Evolutionary conservation across 2,888 invertebrate genomes (phyloP), one percentile per base, ranked within the genome.

Genomic region (Drosophila aldrichi): DNA sequence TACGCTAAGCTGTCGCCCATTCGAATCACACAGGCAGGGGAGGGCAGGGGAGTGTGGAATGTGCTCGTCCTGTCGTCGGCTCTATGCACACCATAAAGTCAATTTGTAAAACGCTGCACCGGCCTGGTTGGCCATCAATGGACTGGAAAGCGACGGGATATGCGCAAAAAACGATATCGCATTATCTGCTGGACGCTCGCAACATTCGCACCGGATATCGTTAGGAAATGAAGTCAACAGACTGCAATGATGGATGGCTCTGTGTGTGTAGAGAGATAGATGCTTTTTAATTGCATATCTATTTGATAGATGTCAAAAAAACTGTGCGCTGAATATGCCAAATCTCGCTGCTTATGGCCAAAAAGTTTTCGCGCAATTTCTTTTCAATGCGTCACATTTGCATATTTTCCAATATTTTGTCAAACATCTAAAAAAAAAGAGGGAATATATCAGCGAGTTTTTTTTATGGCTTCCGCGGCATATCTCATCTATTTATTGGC

Each of bases 81-180:
- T 43, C 38, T 46, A 32, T 43, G 74, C 54, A 62, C 59, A 75
- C 69, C 81, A 80, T 74, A 81, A 88, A 85, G 88, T 88, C 81
- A 85, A 86, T 88, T 85, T 85, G 72, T 73, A 76, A 82, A 85
- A 72, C 70, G 67, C 68, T 69, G 56, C 63, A 59, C 65, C 64
- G 65, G 54, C 18, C 55, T 69, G 76, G 79, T 81, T 74, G 83
- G 69, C 59, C 83, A 77, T 78, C 87, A 87, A 87, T 84, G 82
- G 80, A 77, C 67, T 84, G 87, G 82, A 84, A 87, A 87, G 29
- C 36, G 61, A 34, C 34, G 60, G 70, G 70, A 81, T 77, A 71
- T 64, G 66, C 65, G 69, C 67, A 66, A 54, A 54, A 40, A 54
- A 44, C 14, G 64, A 73, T 81, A 82, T 82, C 69, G 61, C 71